Evolutionary conservation across 2,797 vertebrate genomes (phyloP).

Genomic region (Premnoplex brunnescens): DNA sequence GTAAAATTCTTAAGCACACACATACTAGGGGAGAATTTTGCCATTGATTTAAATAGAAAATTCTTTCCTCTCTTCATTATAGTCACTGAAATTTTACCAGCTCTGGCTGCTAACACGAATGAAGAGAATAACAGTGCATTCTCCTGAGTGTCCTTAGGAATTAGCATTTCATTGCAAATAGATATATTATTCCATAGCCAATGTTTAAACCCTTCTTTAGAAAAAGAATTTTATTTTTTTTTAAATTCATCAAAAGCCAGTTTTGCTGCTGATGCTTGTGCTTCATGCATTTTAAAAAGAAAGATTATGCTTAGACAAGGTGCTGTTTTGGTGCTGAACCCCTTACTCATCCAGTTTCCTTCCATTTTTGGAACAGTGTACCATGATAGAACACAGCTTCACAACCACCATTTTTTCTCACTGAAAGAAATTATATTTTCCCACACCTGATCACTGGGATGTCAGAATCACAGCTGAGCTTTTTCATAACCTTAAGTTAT

Average conservation of each 20-base stretch:
- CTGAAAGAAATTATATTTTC: conserved; percentile 22
- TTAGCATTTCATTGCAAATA: not conserved
- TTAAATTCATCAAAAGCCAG: not conserved
- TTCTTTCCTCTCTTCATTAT: not conserved
- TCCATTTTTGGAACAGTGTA: not conserved
- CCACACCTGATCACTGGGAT: conserved; percentile 21
- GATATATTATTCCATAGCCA: not conserved
- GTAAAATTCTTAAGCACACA: not conserved
- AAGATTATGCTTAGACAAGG: not conserved
- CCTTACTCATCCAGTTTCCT: not conserved
- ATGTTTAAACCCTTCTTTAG: not conserved
- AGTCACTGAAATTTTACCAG: not conserved
- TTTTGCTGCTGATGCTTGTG: not conserved
- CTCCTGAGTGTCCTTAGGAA: not conserved
- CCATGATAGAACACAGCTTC: not conserved
- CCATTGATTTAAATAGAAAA: not conserved
- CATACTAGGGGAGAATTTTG: not conserved
- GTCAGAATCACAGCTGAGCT: conserved; percentile 69
- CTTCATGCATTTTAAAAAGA: not conserved
- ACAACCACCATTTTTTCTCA: not conserved
- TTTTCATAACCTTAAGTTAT: conserved; percentile 56
- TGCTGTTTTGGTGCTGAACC: not conserved
- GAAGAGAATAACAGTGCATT: not conserved
- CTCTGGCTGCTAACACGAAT: not conserved
- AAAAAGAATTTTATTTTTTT: not conserved